Percentiles rank a stretch among this genome's conserved stretches.
These are phyloP conservation scores for Corythoichthys haematopterus DNA, from an alignment of 2,113 vertebrate species.

Conservation along the genomic window DNA sequence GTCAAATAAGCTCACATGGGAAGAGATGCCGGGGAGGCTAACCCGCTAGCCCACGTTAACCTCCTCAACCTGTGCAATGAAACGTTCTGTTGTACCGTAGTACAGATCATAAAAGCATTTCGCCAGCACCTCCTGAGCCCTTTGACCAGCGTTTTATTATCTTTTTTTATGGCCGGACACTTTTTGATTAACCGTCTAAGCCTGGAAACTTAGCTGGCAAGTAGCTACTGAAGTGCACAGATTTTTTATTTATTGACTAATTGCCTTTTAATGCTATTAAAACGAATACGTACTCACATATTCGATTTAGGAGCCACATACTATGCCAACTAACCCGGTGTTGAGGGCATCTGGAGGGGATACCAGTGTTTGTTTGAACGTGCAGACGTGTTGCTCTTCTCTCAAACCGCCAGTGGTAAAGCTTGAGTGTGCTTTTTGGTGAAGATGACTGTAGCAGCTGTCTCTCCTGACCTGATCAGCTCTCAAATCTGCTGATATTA, in stretches of 20 bases:
- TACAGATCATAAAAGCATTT: too few relatives aligned
- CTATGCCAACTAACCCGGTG: neutral
- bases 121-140: neutral
- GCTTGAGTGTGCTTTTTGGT: neutral
- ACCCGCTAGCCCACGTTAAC: slow-evolving; percentile 34
- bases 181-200: slow-evolving; percentile 28
- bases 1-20: slow-evolving; percentile 56
- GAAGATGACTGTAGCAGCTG: slow-evolving; percentile 34
- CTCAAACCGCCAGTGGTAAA: neutral
- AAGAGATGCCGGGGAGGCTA: slow-evolving; percentile 51
- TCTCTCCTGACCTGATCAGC: slow-evolving; percentile 17
- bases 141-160: neutral
- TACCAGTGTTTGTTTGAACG: neutral
- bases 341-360: neutral
- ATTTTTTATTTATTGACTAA: too few relatives aligned
- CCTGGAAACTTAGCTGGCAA: slow-evolving; percentile 22
- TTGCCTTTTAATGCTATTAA: neutral
- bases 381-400: slow-evolving; percentile 1
- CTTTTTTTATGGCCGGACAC: neutral
- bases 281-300: neutral
- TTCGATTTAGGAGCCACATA: neutral
- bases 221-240: neutral
- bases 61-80: neutral
- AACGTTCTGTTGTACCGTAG: neutral
- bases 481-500: slow-evolving; percentile 6